Evolutionary conservation across 2,113 vertebrate species (phyloP).

Genomic region (Formicarius rufipectus): DNA sequence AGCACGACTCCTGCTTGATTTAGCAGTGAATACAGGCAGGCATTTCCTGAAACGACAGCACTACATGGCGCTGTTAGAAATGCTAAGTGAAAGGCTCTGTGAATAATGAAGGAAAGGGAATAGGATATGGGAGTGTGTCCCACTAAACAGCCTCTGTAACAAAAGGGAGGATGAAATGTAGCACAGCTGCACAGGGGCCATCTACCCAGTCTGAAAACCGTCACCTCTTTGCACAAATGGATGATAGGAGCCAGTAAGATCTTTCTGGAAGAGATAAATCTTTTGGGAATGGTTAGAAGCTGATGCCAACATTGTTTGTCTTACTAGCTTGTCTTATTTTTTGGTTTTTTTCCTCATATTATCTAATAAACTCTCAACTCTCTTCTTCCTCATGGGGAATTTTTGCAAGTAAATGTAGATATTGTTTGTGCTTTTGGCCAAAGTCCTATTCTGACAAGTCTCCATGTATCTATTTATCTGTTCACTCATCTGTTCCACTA

Average conservation of each 20-base stretch:
- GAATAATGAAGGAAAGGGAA: background rate
- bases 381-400: background rate
- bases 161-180: conserved; percentile 16
- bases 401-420: background rate
- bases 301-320: background rate
- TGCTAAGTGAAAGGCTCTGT: conserved; percentile 29
- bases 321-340: background rate
- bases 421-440: background rate
- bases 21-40: conserved; percentile 53
- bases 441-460: background rate
- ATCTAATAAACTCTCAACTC: background rate
- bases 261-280: background rate
- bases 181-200: background rate
- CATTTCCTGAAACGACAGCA: conserved; percentile 59
- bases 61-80: conserved; percentile 27
- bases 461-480: background rate
- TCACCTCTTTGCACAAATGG: background rate
- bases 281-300: background rate
- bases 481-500: background rate
- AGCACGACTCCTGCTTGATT: conserved; percentile 54
- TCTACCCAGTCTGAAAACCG: background rate
- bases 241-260: background rate
- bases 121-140: background rate
- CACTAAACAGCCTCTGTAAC: conserved; percentile 20
- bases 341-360: background rate